Evolutionary conservation across 2,888 invertebrate genomes (phyloP).

Genomic region (Cryptocephalus primarius): DNA sequence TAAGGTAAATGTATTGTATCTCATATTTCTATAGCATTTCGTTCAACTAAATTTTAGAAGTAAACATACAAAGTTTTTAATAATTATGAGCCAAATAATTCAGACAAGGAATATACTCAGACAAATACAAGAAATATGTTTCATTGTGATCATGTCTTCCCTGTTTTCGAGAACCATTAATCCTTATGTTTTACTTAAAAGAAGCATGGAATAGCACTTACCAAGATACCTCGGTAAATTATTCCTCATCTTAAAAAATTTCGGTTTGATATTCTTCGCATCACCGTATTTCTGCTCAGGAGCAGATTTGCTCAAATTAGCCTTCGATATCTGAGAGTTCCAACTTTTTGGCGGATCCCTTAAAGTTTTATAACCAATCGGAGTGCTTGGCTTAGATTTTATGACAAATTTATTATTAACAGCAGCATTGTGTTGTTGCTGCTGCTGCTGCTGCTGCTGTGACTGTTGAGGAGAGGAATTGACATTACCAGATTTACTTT

Average conservation of each 20-base stretch:
- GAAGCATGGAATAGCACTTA: constrained; percentile 6
- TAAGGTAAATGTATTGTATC: no score
- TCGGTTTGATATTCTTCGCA: constrained; percentile 35
- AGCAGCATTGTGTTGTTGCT: constrained; percentile 1
- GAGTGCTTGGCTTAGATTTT: constrained; percentile 29
- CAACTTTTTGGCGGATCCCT: constrained; percentile 48
- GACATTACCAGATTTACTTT: constrained; percentile 1
- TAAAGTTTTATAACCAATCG: constrained; percentile 46
- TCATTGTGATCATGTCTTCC: no score
- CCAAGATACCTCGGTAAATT: constrained; percentile 41
- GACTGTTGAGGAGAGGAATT: background rate
- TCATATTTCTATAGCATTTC: no score
- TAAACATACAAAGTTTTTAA: no score
- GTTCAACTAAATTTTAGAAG: no score
- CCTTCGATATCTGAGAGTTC: constrained; percentile 48
- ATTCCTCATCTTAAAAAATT: constrained; percentile 47
- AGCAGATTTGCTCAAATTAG: constrained; percentile 30
- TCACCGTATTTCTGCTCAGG: constrained; percentile 18
- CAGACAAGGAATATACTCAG: no score
- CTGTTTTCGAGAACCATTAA: no score
- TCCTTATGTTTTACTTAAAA: no score
- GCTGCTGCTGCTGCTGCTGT: background rate
- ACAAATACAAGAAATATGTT: no score
- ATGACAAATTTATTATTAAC: constrained; percentile 12
- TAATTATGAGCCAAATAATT: no score